A percentile compares a stretch with the other conserved stretches of the same genome.
phyloP scores from a whole-genome alignment of 2,797 vertebrate species.

The Avahi laniger region DNA sequence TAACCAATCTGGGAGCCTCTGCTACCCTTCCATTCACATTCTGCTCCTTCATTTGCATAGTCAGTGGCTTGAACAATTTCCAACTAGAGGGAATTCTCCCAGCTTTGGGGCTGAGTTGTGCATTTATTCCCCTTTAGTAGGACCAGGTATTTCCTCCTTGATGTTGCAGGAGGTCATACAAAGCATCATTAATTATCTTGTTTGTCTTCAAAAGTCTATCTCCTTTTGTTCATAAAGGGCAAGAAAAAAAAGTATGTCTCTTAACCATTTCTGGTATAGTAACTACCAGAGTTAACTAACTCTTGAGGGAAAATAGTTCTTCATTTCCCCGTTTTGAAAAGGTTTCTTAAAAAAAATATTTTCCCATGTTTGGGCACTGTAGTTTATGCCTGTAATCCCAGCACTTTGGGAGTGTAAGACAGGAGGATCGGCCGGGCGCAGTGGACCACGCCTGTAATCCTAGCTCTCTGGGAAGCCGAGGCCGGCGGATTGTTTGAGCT shows the following conservation, averaged over 20 bases:
- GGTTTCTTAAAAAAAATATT: neutral
- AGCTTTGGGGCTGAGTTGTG: neutral
- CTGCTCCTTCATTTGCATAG: neutral
- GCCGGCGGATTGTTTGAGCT: no score
- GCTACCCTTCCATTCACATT: neutral
- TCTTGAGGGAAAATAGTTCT: neutral
- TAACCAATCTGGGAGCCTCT: neutral
- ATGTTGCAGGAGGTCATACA: slow-evolving; percentile 21
- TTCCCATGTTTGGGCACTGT: neutral
- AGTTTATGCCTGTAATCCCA: no score
- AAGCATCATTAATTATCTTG: neutral
- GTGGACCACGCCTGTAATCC: no score
- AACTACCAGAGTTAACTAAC: neutral
- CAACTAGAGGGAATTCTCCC: neutral
- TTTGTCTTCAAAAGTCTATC: neutral
- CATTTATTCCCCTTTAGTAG: neutral
- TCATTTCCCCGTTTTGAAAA: neutral
- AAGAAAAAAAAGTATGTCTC: neutral
- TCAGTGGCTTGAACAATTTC: neutral
- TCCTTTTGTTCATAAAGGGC: neutral
- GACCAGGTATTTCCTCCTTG: slow-evolving; percentile 7
- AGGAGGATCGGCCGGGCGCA: no score
- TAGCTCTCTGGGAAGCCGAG: no score
- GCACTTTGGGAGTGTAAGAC: no score
- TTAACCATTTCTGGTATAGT: neutral